Conservation (phyloP, 2,797 vertebrate species). For the Xiphophorus birchmanni region DNA sequence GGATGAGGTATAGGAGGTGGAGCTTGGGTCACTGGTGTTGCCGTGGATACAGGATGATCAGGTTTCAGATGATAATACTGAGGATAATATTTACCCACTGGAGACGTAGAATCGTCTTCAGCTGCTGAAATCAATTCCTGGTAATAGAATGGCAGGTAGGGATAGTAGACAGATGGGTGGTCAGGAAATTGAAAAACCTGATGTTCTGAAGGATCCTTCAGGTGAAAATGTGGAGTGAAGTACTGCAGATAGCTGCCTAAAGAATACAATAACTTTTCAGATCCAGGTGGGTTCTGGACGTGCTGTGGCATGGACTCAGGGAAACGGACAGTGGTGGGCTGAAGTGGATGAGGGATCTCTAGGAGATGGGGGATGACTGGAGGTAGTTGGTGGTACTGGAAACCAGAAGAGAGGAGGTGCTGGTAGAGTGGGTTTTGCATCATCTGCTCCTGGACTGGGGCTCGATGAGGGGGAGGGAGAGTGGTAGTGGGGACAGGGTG, state of each 20-base stretch:
- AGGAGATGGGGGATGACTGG: conserved; percentile 37
- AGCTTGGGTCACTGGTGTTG: conserved; percentile 12
- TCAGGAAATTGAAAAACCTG: conserved; percentile 18
- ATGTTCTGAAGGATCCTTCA: conserved; percentile 1
- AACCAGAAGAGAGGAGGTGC: conserved; percentile 14
- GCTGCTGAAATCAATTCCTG: conserved; percentile 10
- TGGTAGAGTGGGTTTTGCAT: conserved; percentile 25
- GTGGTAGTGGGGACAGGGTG: conserved; percentile 6
- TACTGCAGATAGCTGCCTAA: conserved; percentile 6
- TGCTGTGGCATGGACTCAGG: conserved; percentile 15
- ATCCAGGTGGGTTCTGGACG: not conserved
- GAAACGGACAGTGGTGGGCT: conserved; percentile 17
- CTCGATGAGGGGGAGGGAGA: conserved; percentile 15
- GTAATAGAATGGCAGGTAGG: conserved; percentile 24
- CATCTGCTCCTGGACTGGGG: conserved; percentile 27
- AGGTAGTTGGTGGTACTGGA: conserved; percentile 32
- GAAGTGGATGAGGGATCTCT: conserved; percentile 5
- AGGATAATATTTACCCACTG: conserved; percentile 12
- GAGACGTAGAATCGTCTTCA: conserved; percentile 6
- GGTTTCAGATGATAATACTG: conserved; percentile 29
- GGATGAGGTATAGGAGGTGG: conserved; percentile 23
- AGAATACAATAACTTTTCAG: conserved; percentile 9
- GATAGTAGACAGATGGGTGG: conserved; percentile 20
- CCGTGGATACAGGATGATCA: conserved; percentile 18
- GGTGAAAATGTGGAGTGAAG: conserved; percentile 13